Base-by-base conservation (phyloP, 2,797 vertebrate species). In the Gobionotothen gibberifrons region DNA sequence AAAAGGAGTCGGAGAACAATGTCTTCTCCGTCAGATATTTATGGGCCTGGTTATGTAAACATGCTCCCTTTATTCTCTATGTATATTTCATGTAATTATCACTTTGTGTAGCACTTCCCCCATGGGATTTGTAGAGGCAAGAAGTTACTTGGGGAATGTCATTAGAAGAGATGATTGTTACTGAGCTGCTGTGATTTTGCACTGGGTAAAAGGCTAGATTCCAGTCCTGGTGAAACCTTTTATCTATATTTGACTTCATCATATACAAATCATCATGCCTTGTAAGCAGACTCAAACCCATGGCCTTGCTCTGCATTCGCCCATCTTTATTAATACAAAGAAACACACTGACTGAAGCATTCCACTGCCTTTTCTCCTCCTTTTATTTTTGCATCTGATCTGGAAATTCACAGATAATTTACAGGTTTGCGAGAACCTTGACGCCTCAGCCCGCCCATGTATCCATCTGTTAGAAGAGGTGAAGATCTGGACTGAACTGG, bases 11-110 rank as follows among this genome's bases (percentile, higher is more conserved):
- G 92, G 95, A 97, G 96, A 97, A 98, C 96, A 97, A 98, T 97
- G 96, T 96, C 95, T 97, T 94, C 96, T 97, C 96, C 96, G 96
- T 97, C 96, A 97, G 97, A 98, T 97, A 98, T 98, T 98, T 98
- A 97, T 96, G 96, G 96, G 96, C 93, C 95, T 95, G 96, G 96
- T 97, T 98, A 97, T 97, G 96, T 97, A 98, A 95, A 94, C 93
- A 93, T 91, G 92, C 90, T 92, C 90, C 91, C 89, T 95, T 95
- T 94, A 93, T 93, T 93, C 92, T 93, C 91, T 90, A 94, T 93
- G 92, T 94, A 93, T 94, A 94, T 93, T 95, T 95, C 93, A 95
- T 94, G 93, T 94, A 94, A 95, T 95, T 95, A 95, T 94, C 94
- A 94, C 94, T 94, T 94, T 94, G 93, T 94, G 93, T 94, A 92